Evolutionary conservation across 2,113 vertebrate genomes (phyloP), one percentile per base, ranked within the genome.

Genomic region (Hystrix brachyura): DNA sequence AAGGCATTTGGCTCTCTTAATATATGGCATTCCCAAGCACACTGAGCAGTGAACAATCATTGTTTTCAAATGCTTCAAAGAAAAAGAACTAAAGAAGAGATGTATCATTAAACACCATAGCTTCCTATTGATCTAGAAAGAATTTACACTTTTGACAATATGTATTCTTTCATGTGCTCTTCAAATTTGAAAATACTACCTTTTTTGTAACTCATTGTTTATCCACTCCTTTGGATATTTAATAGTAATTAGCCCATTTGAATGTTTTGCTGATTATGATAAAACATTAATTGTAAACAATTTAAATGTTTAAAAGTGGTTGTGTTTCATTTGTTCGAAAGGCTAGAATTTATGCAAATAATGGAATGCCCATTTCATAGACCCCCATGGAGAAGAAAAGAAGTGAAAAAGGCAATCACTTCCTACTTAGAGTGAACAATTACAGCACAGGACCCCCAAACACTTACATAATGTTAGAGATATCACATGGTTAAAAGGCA

Each of bases 201-300:
- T 38, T 92, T 5, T 11, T 11, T 80, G 15, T 21, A 43, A 78
- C 13, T 85, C 48, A 87, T 51, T 83, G 9, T 55, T 18, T 85
- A 2, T 72, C 29, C 12, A 71, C 34, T 48, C 8, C 8, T 81
- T 71, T 11, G 5, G 18, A 38, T 74, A 5, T 46, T 87, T 83
- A 64, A 69, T 89, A 92, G 87, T 55, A 81, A 94, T 88, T 43
- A 94, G 14, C 0, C 27, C 55, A 64, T 78, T 96, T 91, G 64
- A 65, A 14, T 2, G 55, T 88, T 83, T 60, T 74, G 9, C 51
- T 92, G 32, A 90, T 83, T 88, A 96, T 82, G 57, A 96, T 43
- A 96, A 93, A 94, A 71, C 74, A 94, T 81, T 91, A 57, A 86
- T 86, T 87, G 93, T 71, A 89, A 96, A 64, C 10, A 23, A 83